Evolutionary conservation across 2,113 vertebrate species (phyloP), one percentile per base, ranked within the genome.

Genomic region (Epinephelus moara): DNA sequence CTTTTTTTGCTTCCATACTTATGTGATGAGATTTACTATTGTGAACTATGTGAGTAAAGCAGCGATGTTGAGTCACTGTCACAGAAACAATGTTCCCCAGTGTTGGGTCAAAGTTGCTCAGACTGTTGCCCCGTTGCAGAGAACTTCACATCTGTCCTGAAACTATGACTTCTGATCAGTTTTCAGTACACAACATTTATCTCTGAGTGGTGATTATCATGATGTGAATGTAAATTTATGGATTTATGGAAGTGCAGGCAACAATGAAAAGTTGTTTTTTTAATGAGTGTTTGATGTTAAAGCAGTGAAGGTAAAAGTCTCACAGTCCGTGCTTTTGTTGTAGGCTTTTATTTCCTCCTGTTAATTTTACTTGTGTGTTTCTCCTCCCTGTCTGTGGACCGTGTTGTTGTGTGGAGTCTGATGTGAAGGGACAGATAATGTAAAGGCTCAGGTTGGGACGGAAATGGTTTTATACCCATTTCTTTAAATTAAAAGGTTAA

Each of bases 141-240:
- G 27, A 70, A 30, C 7, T 11, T 23, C 9, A 57, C 30, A 47
- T 66, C 14, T 4, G 18, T 59, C 59, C 23, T 45, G 4, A 63
- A 69, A 49, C 1, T 15, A 27, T 3, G 6, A 72, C 9, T 27
- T 53, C 8, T 40, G 12, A 40, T 23, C 42, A 71, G 60, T 25
- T 71, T 83, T 60, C 21, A 23, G n/a, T 3, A 7, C 2, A 40
- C 1, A 47, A 68, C 2, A 21, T 9, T 68, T 56, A 15, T 27
- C 69, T 63, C 23, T 61, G 13, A 40, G 18, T 27, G 9, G n/a
- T 27, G 9, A 15, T 68, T 14, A 21, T 37, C 49, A 69, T 80
- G 64, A 82, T 2, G 18, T 88, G 85, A 88, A 80, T 84, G 83
- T 82, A 85, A 50, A 80, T 55, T 15, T 68, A 17, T 50, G 14